Evolutionary conservation across 2,797 vertebrate genomes (phyloP), one percentile per base, ranked within the genome.

Genomic region (Melanotaenia pygmaea): DNA sequence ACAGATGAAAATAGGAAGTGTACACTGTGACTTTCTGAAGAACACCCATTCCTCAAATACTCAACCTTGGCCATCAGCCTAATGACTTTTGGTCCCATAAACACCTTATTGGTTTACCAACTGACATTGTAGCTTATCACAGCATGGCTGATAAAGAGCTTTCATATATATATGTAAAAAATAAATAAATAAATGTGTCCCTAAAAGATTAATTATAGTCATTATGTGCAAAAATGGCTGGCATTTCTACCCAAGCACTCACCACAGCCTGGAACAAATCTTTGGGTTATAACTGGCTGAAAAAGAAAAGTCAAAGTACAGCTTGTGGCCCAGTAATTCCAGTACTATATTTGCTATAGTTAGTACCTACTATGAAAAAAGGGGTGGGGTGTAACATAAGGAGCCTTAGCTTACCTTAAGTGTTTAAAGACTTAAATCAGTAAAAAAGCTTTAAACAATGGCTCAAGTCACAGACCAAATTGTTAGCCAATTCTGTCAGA

Each of bases 11-110:
- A 84, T 70, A 72, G n/a, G 22, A 45, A 77, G 28, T 65, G 72
- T 82, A 78, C 70, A 81, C 26, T 2, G 26, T 74, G 80, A 86
- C 80, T 78, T 85, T 63, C 65, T 70, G 70, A 63, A 45, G 67
- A 84, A 79, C 51, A 72, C 50, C 56, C 51, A 34, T 58, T 45
- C 63, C 59, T 67, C 69, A 82, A 82, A 77, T 47, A 30, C 51
- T 80, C 69, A 80, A 76, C 79, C 70, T 87, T 86, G 79, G 59
- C 66, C 16, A 22, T 67, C 5, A 43, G 64, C 60, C 64, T 43
- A 64, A 66, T 66, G 80, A 82, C 54, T 69, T 82, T 69, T 76
- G 53, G 57, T 72, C 35, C 1, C 0, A 79, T 73, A 79, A 70
- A 37, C 53, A 79, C 37, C 30, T 66, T 18, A 22, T 32, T 68